Conservation (phyloP, 2,113 vertebrate species). For the Plecotus auritus region DNA sequence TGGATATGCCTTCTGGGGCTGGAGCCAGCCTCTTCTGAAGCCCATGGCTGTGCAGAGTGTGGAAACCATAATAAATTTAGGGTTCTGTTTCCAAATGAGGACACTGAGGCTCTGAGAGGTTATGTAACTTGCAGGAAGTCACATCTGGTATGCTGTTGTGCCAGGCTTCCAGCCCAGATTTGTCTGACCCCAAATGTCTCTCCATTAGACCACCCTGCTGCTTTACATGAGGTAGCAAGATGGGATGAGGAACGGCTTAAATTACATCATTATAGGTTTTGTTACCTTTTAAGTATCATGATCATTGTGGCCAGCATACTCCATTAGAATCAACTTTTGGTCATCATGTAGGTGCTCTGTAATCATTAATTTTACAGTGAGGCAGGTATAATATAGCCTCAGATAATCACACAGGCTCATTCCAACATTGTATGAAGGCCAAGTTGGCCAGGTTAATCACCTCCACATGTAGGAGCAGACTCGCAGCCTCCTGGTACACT, state of each 20-base stretch:
- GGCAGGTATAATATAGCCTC: background rate
- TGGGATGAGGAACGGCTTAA: background rate
- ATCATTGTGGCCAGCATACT: accelerated
- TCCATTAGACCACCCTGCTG: background rate
- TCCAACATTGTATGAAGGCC: background rate
- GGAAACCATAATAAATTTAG: no score
- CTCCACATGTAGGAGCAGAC: accelerated
- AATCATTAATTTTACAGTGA: background rate
- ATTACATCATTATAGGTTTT: accelerated
- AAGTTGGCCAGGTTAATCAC: background rate
- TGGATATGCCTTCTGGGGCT: background rate
- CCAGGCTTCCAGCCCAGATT: background rate
- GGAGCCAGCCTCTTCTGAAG: background rate
- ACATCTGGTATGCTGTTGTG: background rate
- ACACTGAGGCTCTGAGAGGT: background rate
- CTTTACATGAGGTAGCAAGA: background rate
- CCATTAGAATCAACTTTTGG: background rate
- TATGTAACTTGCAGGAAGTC: background rate
- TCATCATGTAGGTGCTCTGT: background rate
- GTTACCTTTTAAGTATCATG: background rate
- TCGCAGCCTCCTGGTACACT: accelerated
- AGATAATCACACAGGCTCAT: background rate
- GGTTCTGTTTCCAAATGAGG: background rate
- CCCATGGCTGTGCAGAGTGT: background rate
- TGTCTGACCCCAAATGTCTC: background rate